These are phyloP conservation scores for Molorchus minor DNA, from an alignment of 2,888 invertebrate species.

Conservation along the genomic window DNA sequence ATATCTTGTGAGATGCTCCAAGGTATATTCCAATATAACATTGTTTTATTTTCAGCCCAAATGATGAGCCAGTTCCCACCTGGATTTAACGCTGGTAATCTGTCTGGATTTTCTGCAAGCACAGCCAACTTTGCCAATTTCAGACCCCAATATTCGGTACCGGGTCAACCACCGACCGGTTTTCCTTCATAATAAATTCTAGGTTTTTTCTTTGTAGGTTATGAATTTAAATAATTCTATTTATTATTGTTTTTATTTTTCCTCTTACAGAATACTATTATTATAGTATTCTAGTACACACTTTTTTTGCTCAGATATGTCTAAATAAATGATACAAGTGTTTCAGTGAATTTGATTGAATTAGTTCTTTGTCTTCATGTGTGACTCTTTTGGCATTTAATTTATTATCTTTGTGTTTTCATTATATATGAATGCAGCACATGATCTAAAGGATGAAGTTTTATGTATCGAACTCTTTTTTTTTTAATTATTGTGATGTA, in stretches of 20 bases:
- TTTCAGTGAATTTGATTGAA: slow-evolving; percentile 18
- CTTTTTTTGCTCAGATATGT: slow-evolving; percentile 23
- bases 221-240: slow-evolving; percentile 21
- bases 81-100: slow-evolving; percentile 78
- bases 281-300: slow-evolving; percentile 21
- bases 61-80: slow-evolving; percentile 85
- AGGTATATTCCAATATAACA: background rate
- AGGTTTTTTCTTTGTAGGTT: slow-evolving; percentile 14
- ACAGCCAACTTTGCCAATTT: slow-evolving; percentile 89
- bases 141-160: slow-evolving; percentile 86
- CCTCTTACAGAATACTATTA: slow-evolving; percentile 23
- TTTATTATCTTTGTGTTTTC: slow-evolving; percentile 22
- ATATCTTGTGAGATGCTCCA: no score
- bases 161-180: slow-evolving; percentile 67
- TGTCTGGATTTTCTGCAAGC: slow-evolving; percentile 77
- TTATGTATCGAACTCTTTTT: slow-evolving; percentile 14
- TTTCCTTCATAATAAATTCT: slow-evolving; percentile 57
- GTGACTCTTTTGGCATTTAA: slow-evolving; percentile 20
- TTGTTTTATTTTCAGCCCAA: slow-evolving; percentile 67
- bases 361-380: slow-evolving; percentile 15
- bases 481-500: slow-evolving; percentile 27
- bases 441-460: slow-evolving; percentile 14
- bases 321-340: slow-evolving; percentile 8
- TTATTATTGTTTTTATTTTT: slow-evolving; percentile 20
- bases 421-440: background rate